Conservation (phyloP, 2,797 vertebrate genomes). For the Knipowitschia caucasica region DNA sequence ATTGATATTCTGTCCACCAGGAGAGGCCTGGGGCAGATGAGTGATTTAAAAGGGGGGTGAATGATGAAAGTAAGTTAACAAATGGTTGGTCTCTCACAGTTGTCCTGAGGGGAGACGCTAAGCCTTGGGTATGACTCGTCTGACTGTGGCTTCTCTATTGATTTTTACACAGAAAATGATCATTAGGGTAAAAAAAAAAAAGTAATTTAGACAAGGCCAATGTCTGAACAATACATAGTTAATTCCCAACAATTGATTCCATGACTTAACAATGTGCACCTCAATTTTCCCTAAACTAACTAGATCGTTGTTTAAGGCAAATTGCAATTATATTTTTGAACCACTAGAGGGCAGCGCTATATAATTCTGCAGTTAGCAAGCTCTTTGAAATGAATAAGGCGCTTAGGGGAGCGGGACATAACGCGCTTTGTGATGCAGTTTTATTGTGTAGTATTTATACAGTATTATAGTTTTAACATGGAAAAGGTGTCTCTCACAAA, state of each 20-base stretch:
- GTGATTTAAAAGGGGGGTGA: slow-evolving; percentile 23
- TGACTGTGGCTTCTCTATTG: slow-evolving; percentile 56
- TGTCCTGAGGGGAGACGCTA: slow-evolving; percentile 56
- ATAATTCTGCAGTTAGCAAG: background rate
- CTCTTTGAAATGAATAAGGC: background rate
- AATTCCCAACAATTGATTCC: slow-evolving; percentile 29
- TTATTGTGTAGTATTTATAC: slow-evolving; percentile 42
- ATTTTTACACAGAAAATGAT: slow-evolving; percentile 43
- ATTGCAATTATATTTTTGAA: slow-evolving; percentile 15
- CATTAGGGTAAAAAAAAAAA: slow-evolving; percentile 15
- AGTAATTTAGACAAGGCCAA: slow-evolving; percentile 35
- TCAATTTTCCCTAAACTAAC: background rate
- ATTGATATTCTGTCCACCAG: slow-evolving; percentile 52
- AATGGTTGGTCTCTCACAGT: slow-evolving; percentile 30
- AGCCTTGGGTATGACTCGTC: slow-evolving; percentile 63
- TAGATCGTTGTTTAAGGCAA: background rate
- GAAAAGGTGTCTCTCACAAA: background rate
- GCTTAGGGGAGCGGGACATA: background rate
- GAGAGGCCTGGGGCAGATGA: slow-evolving; percentile 36
- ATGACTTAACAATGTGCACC: background rate
- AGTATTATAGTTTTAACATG: slow-evolving; percentile 4
- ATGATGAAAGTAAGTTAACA: slow-evolving; percentile 38
- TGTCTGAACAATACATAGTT: slow-evolving; percentile 60
- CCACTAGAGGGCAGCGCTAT: slow-evolving; percentile 39
- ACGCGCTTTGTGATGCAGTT: background rate